phyloP scores from a whole-genome alignment of 37 sponge, comb jelly and placozoan species.

The Ianthella basta region DNA sequence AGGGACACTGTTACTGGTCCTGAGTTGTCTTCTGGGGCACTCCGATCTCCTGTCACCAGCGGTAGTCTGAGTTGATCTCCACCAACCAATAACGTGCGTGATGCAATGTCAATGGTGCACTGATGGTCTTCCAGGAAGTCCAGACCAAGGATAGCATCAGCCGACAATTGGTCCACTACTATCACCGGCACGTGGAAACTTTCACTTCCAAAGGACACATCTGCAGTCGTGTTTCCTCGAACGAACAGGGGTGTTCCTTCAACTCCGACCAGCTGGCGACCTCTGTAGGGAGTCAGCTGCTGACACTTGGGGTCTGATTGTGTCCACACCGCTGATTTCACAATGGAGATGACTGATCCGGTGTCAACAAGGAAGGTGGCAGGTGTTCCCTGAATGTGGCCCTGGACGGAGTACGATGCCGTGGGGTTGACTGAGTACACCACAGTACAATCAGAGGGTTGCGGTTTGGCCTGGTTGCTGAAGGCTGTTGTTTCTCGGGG shows the following conservation, averaged over 20 bases:
- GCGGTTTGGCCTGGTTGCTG: neutral
- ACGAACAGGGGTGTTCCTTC: neutral
- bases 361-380: constrained; percentile 14
- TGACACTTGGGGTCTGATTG: neutral
- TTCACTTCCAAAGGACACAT: neutral
- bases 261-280: neutral
- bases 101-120: neutral
- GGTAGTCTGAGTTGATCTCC: too few relatives aligned
- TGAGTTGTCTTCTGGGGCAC: too few relatives aligned
- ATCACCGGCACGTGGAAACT: neutral
- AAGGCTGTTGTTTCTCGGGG: neutral
- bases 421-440: too few relatives aligned
- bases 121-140: neutral
- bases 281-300: neutral
- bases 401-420: too few relatives aligned
- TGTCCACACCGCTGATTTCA: constrained; percentile 1
- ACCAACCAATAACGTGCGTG: too few relatives aligned
- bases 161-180: neutral
- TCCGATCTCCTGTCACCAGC: too few relatives aligned
- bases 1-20: too few relatives aligned
- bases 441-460: neutral
- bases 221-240: neutral
- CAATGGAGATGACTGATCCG: constrained; percentile 10
- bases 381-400: neutral
- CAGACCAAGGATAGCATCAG: neutral